These are phyloP conservation scores for Edolisoma coerulescens DNA, from an alignment of 2,113 vertebrate species.

Conservation along the genomic window DNA sequence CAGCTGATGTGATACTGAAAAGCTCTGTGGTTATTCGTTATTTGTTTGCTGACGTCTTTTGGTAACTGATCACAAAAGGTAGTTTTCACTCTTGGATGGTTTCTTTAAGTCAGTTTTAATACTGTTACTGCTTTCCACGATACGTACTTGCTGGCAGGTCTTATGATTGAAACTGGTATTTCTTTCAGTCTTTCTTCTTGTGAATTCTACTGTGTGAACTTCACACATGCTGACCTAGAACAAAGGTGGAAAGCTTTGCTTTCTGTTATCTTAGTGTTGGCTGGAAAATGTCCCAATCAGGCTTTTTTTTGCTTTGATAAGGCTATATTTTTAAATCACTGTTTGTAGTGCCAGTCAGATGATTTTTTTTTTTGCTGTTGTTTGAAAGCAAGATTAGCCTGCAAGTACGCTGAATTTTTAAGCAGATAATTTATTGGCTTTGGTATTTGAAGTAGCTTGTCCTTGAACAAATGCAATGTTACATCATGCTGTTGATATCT, in stretches of 20 bases:
- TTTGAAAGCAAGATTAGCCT: neutral
- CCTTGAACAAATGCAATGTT: neutral
- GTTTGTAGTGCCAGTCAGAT: slow-evolving; percentile 46
- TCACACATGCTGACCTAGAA: slow-evolving; percentile 34
- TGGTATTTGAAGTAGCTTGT: neutral
- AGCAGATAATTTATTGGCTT: neutral
- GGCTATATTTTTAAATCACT: neutral
- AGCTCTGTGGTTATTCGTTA: neutral
- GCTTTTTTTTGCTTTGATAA: slow-evolving; percentile 12
- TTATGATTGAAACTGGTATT: neutral
- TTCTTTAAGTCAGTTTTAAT: neutral
- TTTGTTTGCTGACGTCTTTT: neutral
- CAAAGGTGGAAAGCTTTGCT: slow-evolving; percentile 9
- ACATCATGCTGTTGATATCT: neutral
- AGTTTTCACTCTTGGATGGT: neutral
- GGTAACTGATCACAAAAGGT: neutral
- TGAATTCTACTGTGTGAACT: slow-evolving; percentile 23
- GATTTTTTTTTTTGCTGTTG: neutral
- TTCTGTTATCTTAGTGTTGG: neutral
- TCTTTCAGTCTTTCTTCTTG: neutral
- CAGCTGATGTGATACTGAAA: neutral
- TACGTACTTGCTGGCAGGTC: neutral
- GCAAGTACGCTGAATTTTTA: neutral
- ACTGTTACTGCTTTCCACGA: neutral
- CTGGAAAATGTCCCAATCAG: neutral